A percentile compares a stretch with the other conserved stretches of the same genome.
phyloP scores from a whole-genome alignment of 2,113 vertebrate species.

The Circaetus gallicus region DNA sequence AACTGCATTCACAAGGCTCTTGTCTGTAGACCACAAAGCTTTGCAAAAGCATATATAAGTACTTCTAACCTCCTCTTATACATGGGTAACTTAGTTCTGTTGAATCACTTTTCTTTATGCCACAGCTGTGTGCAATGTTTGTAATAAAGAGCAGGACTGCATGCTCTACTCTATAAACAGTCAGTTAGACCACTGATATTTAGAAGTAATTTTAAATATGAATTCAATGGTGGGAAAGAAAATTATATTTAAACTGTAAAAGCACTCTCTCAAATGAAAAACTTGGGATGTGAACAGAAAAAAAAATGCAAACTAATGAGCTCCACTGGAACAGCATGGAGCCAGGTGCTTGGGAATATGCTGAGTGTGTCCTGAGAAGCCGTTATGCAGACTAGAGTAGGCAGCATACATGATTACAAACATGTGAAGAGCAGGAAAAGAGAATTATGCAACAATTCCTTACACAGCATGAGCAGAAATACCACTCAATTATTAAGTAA shows the following conservation, averaged over 20 bases:
- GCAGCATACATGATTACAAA: fast-evolving
- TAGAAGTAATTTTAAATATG: neutral
- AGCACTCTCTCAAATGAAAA: neutral
- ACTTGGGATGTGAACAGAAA: neutral
- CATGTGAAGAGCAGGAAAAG: neutral
- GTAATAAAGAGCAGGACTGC: neutral
- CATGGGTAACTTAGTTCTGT: neutral
- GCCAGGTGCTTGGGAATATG: neutral
- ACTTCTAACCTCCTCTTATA: neutral
- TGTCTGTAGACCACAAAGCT: neutral
- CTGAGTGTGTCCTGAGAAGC: neutral
- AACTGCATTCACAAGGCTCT: neutral
- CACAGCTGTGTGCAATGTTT: neutral
- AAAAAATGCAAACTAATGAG: neutral
- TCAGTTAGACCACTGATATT: neutral
- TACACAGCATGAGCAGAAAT: neutral
- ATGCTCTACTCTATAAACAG: neutral
- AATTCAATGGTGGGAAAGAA: neutral
- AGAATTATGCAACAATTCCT: neutral
- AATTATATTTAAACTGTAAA: neutral
- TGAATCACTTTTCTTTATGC: neutral
- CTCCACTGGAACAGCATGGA: neutral
- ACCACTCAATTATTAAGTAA: neutral
- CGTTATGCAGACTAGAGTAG: neutral
- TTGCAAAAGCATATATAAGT: neutral